Base-by-base conservation (phyloP, 2,888 invertebrate genomes). In the Sminthurinus aureus region DNA sequence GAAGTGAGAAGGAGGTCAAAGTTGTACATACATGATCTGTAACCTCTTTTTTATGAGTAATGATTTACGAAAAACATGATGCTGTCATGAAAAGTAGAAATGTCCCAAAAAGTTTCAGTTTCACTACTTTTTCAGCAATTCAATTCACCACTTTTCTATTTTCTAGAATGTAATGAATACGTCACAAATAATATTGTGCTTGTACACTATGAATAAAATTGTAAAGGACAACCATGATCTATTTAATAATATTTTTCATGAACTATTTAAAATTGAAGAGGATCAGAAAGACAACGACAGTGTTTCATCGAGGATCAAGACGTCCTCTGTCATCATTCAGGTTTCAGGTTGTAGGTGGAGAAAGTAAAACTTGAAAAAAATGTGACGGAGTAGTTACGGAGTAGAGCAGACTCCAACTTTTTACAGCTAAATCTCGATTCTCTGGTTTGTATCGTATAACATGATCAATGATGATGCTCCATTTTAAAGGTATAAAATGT, bases 161-260 rank as follows among this genome's bases (percentile, higher is more conserved):
- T 38, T 38, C 58, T 15, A 58, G 58, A 6, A 18, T 13, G 18
- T 15, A 6, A 58, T 58, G 58, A 6, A 58, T 58, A 18, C n/a
- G n/a, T n/a, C n/a, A 58, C 9, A 18, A 58, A 13, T 15, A 58
- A 9, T 0, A 15, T 11, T 52, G 13, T 52, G 52, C 13, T 8
- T 52, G 52, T 8, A 52, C 9, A 11, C 13, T 58, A 58, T 58
- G 18, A 58, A 58, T 58, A 18, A 13, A 58, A 58, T 58, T 0
- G 58, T 58, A 58, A 58, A 58, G 58, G 58, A 58, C 58, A 58
- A 58, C 58, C 58, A 58, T 58, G 58, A 58, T 58, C 58, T 58
- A 58, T 58, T 58, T 58, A 58, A 58, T 58, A 13, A 38, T 38
- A 38, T 38, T 38, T 38, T 38, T 38, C 38, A 38, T 38, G 38